A percentile compares a stretch with the other conserved stretches of the same genome.
phyloP scores from a whole-genome alignment of 2,888 invertebrate genomes.

The Volucella inflata region DNA sequence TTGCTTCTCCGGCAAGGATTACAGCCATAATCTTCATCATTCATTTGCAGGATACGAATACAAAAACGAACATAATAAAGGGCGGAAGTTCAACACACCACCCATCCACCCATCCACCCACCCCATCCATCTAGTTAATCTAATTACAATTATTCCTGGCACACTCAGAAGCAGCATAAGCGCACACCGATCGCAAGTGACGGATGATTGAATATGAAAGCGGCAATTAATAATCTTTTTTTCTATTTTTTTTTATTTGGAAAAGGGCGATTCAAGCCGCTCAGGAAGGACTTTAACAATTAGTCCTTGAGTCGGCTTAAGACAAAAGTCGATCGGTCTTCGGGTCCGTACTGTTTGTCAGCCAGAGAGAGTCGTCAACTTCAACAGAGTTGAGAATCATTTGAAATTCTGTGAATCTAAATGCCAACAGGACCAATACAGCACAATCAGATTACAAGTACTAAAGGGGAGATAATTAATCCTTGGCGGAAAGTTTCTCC shows the following conservation, averaged over 20 bases:
- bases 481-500: conserved; percentile 64
- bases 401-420: conserved; percentile 56
- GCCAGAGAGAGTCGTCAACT: conserved; percentile 1
- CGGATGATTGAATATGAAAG: conserved; percentile 72
- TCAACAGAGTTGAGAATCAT: conserved; percentile 38
- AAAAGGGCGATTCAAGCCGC: no score
- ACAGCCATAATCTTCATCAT: conserved; percentile 64
- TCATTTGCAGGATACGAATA: conserved; percentile 63
- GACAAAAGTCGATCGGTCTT: conserved; percentile 35
- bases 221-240: conserved; percentile 69
- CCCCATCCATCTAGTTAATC: conserved; percentile 38
- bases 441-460: conserved; percentile 50
- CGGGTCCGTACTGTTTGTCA: conserved; percentile 42
- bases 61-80: conserved; percentile 21
- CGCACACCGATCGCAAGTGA: conserved; percentile 56
- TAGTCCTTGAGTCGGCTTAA: conserved; percentile 52
- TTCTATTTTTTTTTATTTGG: no score
- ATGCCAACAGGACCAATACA: conserved; percentile 48
- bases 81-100: neutral
- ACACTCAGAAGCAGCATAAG: conserved; percentile 24
- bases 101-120: neutral
- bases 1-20: conserved; percentile 50
- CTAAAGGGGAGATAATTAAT: conserved; percentile 70
- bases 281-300: conserved; percentile 30
- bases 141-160: conserved; percentile 65